Evolutionary conservation across 1,140 invertebrate genomes (phyloP).

Genomic region (Papilio dardanus): DNA sequence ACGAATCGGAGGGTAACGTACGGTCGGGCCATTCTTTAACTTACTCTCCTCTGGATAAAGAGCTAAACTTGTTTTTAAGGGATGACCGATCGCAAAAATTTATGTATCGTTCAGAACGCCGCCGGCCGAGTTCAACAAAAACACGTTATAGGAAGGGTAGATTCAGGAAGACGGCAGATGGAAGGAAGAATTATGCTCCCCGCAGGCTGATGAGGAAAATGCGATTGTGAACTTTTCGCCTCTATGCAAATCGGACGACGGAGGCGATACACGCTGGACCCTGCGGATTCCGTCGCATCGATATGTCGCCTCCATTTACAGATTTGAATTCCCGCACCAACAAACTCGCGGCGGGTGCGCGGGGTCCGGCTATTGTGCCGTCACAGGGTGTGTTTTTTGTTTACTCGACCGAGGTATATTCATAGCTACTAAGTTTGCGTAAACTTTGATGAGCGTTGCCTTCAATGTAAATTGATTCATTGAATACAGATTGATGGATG

Average conservation of each 20-base stretch:
- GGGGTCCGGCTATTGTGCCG: conserved; percentile 55
- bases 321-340: conserved; percentile 63
- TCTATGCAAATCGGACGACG: conserved; percentile 80
- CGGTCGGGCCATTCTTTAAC: conserved; percentile 77
- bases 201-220: conserved; percentile 82
- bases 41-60: conserved; percentile 78
- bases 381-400: conserved; percentile 60
- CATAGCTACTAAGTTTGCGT: conserved; percentile 56
- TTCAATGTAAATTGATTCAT: conserved; percentile 74
- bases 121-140: conserved; percentile 73
- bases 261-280: conserved; percentile 63
- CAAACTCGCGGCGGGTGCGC: conserved; percentile 46
- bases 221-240: conserved; percentile 82
- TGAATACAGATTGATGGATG: conserved; percentile 63
- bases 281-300: conserved; percentile 59
- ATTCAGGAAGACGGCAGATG: conserved; percentile 78
- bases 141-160: conserved; percentile 71
- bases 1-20: conserved; percentile 78
- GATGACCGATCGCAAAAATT: conserved; percentile 81
- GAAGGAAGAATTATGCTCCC: conserved; percentile 78
- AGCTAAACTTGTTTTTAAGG: conserved; percentile 82
- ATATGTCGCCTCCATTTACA: conserved; percentile 66
- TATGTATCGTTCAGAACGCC: conserved; percentile 79
- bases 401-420: conserved; percentile 52
- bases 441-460: conserved; percentile 59